Base-by-base conservation (phyloP, 2,113 vertebrate species). In the Oxygymnocypris stewartii region DNA sequence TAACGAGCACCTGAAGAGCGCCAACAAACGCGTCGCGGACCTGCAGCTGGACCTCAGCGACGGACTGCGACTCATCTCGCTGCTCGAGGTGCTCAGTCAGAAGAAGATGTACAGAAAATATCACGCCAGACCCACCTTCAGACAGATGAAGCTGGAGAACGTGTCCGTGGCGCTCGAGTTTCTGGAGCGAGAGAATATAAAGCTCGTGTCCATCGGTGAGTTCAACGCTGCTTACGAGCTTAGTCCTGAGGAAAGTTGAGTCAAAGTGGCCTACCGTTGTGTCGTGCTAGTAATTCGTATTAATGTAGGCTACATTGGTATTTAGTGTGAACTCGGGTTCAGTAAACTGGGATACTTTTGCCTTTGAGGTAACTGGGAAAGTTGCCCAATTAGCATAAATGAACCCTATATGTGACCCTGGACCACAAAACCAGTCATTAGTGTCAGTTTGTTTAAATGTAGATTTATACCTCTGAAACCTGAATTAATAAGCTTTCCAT, bases 101-200 rank as follows among this genome's bases (percentile, higher is more conserved):
- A 97, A 99, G 96, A 95, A 94, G 82, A 99, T 99, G 97, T 95
- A 92, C 93, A 92, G 95, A 89, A 97, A 97, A 93, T 96, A 96
- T 91, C 94, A 98, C 93, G 79, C 92, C 90, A 94, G 98, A 91
- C 98, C 98, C 92, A 99, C 96, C 90, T 99, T 99, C 93, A 94
- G 97, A 86, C 98, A 99, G 94, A 99, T 99, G 98, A 97, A 98
- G 95, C 95, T 99, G 89, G 98, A 99, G 92, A 99, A 99, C 89
- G 98, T 99, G 89, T 98, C 98, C 0, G 96, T 99, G 92, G 98
- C 97, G n/a, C 96, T 99, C 51, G 98, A 99, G 94, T 99, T 99
- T 87, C 91, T 99, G 89, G 98, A 99, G 40, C 91, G 93, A 23
- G 97, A 99, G 93, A 98, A 91, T 92, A 99, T 99, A 82, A 97